These are phyloP conservation scores for Orycteropus afer DNA, from an alignment of 2,113 vertebrate genomes.

Conservation along the genomic window DNA sequence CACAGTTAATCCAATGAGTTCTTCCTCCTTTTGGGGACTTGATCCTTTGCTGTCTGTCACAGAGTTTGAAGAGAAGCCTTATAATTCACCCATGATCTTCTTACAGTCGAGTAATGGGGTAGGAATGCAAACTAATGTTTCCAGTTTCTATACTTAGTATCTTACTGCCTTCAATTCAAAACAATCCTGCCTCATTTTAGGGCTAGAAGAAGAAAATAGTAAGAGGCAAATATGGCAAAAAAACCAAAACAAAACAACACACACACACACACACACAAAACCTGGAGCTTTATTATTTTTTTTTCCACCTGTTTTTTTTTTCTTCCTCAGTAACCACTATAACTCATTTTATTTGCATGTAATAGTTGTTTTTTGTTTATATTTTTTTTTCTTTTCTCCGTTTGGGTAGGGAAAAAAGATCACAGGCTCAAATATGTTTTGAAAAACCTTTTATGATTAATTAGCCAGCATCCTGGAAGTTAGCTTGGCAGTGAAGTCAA, in stretches of 20 bases:
- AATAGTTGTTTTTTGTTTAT: not conserved
- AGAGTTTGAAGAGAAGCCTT: constrained; percentile 8
- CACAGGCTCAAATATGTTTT: constrained; percentile 69
- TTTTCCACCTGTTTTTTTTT: not conserved
- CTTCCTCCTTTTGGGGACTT: not conserved
- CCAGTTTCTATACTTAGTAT: not conserved
- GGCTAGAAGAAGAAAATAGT: not conserved
- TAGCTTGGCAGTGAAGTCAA: constrained; percentile 75
- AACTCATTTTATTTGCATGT: no score
- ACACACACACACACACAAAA: not conserved
- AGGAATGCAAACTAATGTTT: not conserved
- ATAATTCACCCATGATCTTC: not conserved
- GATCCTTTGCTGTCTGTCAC: not conserved
- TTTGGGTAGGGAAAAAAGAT: constrained; percentile 42
- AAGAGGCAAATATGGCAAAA: constrained; percentile 20
- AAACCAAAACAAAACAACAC: no score
- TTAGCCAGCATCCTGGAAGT: constrained; percentile 77
- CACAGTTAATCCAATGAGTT: not conserved
- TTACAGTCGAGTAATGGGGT: not conserved
- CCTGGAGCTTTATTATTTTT: not conserved
- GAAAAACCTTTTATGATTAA: constrained; percentile 79
- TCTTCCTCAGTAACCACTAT: no score
- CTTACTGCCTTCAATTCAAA: constrained; percentile 24
- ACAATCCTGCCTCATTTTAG: constrained; percentile 13
- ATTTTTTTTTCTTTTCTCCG: not conserved